Evolutionary conservation across 2,888 invertebrate species (phyloP).

Genomic region (Gari tellinella): DNA sequence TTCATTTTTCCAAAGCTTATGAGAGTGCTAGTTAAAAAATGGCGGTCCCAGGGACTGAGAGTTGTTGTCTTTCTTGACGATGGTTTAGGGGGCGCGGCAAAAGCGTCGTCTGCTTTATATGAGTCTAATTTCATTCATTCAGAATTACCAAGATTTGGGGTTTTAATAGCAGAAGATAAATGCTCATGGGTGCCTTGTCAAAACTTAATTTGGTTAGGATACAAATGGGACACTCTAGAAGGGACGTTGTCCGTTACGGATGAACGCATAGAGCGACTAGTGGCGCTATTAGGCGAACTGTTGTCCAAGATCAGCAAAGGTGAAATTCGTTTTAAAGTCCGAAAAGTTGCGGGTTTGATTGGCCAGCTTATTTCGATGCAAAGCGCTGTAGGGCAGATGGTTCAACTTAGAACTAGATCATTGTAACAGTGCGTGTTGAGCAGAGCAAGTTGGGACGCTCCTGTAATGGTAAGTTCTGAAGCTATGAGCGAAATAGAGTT

Average conservation of each 20-base stretch:
- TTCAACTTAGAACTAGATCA: neutral
- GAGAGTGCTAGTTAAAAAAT: slow-evolving; percentile 10
- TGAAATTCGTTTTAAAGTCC: neutral
- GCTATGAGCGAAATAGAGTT: neutral
- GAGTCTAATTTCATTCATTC: neutral
- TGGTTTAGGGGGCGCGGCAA: slow-evolving; percentile 13
- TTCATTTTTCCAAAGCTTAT: slow-evolving; percentile 12
- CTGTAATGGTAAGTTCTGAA: neutral
- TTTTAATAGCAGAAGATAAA: slow-evolving; percentile 11
- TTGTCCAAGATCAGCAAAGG: no score
- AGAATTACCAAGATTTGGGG: neutral
- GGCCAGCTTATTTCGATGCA: slow-evolving; percentile 9
- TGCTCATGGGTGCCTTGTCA: slow-evolving; percentile 10
- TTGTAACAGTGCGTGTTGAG: neutral
- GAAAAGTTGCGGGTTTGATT: slow-evolving; percentile 2
- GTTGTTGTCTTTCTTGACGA: slow-evolving; percentile 20
- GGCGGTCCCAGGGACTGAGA: slow-evolving; percentile 11
- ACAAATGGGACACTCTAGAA: neutral
- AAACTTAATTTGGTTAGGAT: slow-evolving; percentile 3
- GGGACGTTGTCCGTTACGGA: neutral
- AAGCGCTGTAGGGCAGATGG: neutral
- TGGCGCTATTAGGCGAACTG: no score
- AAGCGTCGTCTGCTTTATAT: neutral
- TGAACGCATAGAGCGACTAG: neutral
- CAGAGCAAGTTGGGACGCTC: neutral